phyloP scores from a whole-genome alignment of 2,888 invertebrate species.

The Agrilus mali region DNA sequence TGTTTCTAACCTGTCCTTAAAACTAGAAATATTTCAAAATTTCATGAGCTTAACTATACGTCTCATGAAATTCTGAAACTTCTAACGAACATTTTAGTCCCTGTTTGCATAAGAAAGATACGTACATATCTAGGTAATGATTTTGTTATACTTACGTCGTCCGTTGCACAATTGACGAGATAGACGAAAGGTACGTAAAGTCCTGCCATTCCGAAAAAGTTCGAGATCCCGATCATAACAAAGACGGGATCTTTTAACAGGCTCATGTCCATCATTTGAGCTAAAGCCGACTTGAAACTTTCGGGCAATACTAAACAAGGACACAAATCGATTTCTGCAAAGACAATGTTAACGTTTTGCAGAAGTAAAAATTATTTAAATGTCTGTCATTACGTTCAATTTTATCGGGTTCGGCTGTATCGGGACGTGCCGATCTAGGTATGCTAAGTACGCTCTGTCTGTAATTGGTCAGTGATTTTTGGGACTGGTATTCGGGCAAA shows the following conservation, averaged over 20 bases:
- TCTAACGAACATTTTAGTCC: too few species aligned
- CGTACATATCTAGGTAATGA: too few species aligned
- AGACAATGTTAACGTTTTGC: slow-evolving; percentile 9
- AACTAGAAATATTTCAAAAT: too few species aligned
- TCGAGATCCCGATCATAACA: slow-evolving; percentile 83
- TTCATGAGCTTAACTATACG: too few species aligned
- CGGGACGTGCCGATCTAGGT: slow-evolving; percentile 52
- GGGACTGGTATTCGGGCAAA: slow-evolving; percentile 85
- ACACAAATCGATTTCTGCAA: slow-evolving; percentile 63
- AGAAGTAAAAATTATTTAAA: slow-evolving; percentile 1
- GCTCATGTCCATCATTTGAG: slow-evolving; percentile 84
- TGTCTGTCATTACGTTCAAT: slow-evolving; percentile 46
- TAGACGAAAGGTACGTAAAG: slow-evolving; percentile 95
- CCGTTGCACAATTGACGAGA: slow-evolving; percentile 68
- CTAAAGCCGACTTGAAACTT: slow-evolving; percentile 70
- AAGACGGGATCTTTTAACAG: slow-evolving; percentile 81
- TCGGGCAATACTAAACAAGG: slow-evolving; percentile 67
- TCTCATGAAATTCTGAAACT: too few species aligned
- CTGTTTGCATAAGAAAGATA: too few species aligned
- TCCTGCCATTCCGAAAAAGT: slow-evolving; percentile 95
- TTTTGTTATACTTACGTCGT: slow-evolving; percentile 44
- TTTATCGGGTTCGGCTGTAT: slow-evolving; percentile 52
- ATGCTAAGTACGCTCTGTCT: slow-evolving; percentile 84
- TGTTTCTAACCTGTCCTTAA: too few species aligned
- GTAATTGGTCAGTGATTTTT: slow-evolving; percentile 80